Percentiles rank a stretch among this genome's conserved stretches.
phyloP scores from a whole-genome alignment of 2,113 vertebrate species.

The Neotragus moschatus region DNA sequence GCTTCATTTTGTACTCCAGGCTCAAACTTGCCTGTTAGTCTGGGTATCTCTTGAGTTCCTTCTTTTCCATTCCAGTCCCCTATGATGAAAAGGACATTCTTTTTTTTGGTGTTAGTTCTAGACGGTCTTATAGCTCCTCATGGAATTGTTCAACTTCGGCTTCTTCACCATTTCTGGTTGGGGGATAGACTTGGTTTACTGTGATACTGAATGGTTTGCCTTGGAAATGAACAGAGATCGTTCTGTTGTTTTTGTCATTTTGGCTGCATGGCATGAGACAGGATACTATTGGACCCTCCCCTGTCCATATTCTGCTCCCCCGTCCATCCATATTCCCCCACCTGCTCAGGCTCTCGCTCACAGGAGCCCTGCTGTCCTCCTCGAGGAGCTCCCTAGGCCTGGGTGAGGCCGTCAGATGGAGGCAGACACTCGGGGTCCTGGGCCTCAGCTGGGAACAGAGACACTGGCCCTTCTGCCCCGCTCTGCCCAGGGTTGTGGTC shows the following conservation, averaged over 20 bases:
- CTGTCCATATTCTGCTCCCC: not conserved
- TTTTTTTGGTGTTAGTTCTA: not conserved
- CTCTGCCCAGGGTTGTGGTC: not conserved
- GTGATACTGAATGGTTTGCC: not conserved
- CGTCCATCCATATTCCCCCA: not conserved
- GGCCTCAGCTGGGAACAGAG: not conserved
- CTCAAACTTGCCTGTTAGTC: not conserved
- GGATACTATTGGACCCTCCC: too few species aligned
- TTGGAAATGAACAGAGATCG: not conserved
- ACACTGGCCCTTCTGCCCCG: not conserved
- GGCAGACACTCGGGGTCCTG: not conserved
- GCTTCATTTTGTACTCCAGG: not conserved
- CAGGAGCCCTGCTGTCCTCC: not conserved
- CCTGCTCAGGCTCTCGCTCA: not conserved
- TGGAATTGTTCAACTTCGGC: not conserved
- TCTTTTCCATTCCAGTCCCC: not conserved
- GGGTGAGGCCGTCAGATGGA: fast-evolving
- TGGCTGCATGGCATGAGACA: not conserved
- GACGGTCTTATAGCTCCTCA: not conserved
- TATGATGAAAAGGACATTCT: not conserved
- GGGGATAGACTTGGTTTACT: not conserved
- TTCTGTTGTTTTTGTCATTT: not conserved
- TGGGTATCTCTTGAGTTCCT: not conserved
- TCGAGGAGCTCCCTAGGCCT: not conserved
- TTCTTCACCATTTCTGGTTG: not conserved